Evolutionary conservation across 2,888 invertebrate genomes (phyloP), one percentile per base, ranked within the genome.

Genomic region (Mycalesis mineus): DNA sequence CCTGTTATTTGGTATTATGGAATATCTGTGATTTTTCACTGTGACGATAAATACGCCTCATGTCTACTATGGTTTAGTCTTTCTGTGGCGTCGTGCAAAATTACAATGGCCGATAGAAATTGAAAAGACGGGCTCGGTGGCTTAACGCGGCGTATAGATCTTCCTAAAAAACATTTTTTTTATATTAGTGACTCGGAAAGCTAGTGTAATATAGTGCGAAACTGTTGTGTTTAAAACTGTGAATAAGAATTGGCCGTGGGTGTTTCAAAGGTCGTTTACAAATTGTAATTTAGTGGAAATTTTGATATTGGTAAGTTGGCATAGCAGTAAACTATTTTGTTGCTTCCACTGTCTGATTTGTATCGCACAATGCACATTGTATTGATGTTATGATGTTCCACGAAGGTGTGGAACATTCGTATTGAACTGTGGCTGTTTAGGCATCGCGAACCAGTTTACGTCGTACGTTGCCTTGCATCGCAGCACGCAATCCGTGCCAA

Each of bases 261-360:
- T 75, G 79, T 73, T 47, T 62, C 49, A 57, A 58, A 55, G 73
- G 69, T 65, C 61, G 55, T 69, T 68, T 73, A 63, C 67, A 67
- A 64, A 11, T 66, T 70, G 64, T 69, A 66, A 75, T 73, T 75
- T 74, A 68, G 66, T 72, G 71, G 72, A 80, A 77, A 77, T 75
- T 65, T 77, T 78, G 72, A 74, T 80, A 68, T 75, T 78, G 86
- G 87, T 87, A 77, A 86, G 87, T 84, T 73, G 66, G 55, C 58
- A 58, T 65, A 64, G 58, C 52, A 47, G 55, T 60, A 37, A 62
- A 56, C 47, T 58, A 56, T 61, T 49, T 62, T 44, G 59, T 62
- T 41, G 54, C 36, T 62, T 59, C 41, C 13, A 55, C 55, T 61
- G 56, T 60, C 28, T 51, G 55, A 68, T 63, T 66, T 63, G 52